Evolutionary conservation across 2,113 vertebrate genomes (phyloP).

Genomic region (Nothoprocta perdicaria): DNA sequence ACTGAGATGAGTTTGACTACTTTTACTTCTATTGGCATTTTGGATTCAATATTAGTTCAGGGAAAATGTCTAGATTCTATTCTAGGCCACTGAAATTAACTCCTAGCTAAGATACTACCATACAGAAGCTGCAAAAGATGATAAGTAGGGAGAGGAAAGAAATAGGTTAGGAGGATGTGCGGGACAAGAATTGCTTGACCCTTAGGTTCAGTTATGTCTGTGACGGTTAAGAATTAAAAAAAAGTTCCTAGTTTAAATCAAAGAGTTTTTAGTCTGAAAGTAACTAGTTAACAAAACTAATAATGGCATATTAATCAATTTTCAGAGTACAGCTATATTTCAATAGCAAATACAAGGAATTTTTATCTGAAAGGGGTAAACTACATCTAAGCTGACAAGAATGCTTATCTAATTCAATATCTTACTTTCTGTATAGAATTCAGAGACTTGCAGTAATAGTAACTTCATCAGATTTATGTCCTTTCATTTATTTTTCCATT

Average conservation of each 20-base stretch:
- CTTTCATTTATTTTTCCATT: background rate
- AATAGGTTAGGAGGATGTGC: background rate
- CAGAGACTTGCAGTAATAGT: background rate
- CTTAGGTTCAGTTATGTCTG: background rate
- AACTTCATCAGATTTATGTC: background rate
- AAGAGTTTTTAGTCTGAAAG: background rate
- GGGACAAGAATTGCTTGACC: background rate
- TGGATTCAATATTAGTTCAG: background rate
- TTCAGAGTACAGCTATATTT: background rate
- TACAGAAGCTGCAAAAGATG: background rate
- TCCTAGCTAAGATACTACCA: background rate
- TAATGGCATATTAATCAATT: background rate
- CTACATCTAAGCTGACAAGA: background rate
- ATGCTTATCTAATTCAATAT: background rate
- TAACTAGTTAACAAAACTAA: background rate
- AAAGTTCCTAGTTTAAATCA: background rate
- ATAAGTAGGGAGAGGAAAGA: background rate
- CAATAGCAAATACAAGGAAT: background rate
- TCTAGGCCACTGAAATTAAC: background rate
- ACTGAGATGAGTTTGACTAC: background rate
- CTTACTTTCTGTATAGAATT: background rate
- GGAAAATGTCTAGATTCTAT: background rate
- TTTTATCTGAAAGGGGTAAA: background rate
- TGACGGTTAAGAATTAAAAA: background rate
- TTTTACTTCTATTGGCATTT: background rate